These are phyloP conservation scores for Sebastes nivosus DNA, from an alignment of 2,797 vertebrate species.

Conservation along the genomic window DNA sequence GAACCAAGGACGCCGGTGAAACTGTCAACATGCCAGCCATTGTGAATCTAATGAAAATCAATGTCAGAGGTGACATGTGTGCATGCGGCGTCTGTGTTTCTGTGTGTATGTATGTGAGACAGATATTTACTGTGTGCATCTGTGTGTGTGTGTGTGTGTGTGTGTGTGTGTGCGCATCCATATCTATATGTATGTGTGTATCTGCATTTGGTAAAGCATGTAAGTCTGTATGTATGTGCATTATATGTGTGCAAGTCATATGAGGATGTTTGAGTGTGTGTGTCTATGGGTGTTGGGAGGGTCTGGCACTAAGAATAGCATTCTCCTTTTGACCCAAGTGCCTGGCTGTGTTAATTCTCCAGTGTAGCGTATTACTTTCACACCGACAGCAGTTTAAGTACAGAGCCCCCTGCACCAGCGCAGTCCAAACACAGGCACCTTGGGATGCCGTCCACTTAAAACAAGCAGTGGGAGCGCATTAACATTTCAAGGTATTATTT, in stretches of 20 bases:
- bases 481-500: slow-evolving; percentile 81
- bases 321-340: slow-evolving; percentile 45
- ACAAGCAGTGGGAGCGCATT: slow-evolving; percentile 70
- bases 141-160: neutral
- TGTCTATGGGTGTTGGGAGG: neutral
- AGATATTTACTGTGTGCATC: neutral
- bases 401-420: slow-evolving; percentile 14
- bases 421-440: slow-evolving; percentile 64
- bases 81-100: neutral
- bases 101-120: neutral
- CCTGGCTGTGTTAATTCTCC: slow-evolving; percentile 41
- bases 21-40: slow-evolving; percentile 46
- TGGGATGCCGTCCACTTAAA: slow-evolving; percentile 71
- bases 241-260: neutral
- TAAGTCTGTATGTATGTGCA: neutral
- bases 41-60: slow-evolving; percentile 50
- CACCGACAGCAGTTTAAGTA: slow-evolving; percentile 48
- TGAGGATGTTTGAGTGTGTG: neutral
- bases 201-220: neutral
- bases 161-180: neutral
- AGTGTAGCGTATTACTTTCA: slow-evolving; percentile 56
- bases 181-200: neutral
- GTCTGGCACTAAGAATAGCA: slow-evolving; percentile 45
- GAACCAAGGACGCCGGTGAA: slow-evolving; percentile 34
- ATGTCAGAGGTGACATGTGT: slow-evolving; percentile 22